Conservation (phyloP, 2,797 vertebrate genomes). For the Chanos chanos region DNA sequence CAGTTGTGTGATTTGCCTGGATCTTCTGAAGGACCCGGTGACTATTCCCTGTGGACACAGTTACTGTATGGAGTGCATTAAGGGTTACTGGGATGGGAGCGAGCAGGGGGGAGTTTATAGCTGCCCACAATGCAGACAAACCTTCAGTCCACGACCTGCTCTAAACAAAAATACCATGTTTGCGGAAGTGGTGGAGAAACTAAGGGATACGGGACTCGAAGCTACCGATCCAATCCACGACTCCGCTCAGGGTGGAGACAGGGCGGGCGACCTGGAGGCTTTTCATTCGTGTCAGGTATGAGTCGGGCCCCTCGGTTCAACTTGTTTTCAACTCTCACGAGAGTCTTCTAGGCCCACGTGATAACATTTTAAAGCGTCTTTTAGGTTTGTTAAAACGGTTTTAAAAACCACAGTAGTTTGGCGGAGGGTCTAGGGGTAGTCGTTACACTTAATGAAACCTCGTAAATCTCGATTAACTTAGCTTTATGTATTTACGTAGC, state of each 20-base stretch:
- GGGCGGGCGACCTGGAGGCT: too few species aligned
- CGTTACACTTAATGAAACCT: too few species aligned
- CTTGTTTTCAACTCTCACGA: too few species aligned
- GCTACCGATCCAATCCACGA: neutral
- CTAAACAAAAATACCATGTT: slow-evolving; percentile 56
- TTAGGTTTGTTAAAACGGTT: too few species aligned
- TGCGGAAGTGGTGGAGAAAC: slow-evolving; percentile 53
- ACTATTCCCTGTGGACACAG: slow-evolving; percentile 65
- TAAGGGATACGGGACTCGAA: slow-evolving; percentile 19
- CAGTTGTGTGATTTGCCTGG: slow-evolving; percentile 63
- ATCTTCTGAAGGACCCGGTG: slow-evolving; percentile 53
- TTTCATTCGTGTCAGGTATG: too few species aligned
- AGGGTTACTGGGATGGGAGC: slow-evolving; percentile 53
- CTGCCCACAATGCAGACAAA: slow-evolving; percentile 61
- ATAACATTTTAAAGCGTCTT: too few species aligned
- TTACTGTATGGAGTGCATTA: slow-evolving; percentile 65
- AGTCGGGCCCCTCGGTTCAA: too few species aligned
- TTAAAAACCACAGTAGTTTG: too few species aligned
- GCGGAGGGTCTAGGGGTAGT: too few species aligned
- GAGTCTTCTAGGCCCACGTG: too few species aligned
- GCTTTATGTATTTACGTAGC: too few species aligned
- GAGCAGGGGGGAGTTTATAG: slow-evolving; percentile 30
- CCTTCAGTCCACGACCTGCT: slow-evolving; percentile 50
- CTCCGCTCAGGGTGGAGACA: slow-evolving; percentile 37
- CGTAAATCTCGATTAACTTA: too few species aligned